Conservation (phyloP, 2,113 vertebrate genomes). For the Sporophila hypoxantha region DNA sequence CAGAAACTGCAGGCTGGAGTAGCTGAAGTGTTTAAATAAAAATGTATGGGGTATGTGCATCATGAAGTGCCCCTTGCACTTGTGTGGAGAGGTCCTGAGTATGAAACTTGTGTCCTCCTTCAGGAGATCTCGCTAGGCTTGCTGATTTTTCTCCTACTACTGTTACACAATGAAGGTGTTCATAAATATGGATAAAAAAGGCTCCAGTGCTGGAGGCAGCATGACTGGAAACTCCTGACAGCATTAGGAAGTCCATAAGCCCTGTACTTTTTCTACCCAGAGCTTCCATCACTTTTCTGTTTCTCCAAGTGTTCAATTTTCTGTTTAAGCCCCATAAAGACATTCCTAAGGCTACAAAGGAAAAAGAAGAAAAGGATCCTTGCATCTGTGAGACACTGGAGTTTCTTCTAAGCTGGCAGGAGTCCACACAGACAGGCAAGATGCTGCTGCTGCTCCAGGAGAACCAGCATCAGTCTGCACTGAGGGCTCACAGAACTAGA, state of each 20-base stretch:
- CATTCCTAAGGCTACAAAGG: background rate
- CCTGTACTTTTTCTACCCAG: background rate
- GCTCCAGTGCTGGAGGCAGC: background rate
- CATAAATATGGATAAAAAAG: background rate
- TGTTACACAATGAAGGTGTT: background rate
- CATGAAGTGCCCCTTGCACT: background rate
- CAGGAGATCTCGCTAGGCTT: background rate
- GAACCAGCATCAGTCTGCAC: background rate
- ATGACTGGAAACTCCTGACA: background rate
- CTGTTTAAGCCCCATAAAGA: background rate
- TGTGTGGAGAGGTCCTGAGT: background rate
- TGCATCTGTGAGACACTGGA: background rate
- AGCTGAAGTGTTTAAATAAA: background rate
- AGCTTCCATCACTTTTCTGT: background rate
- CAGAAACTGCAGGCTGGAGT: background rate
- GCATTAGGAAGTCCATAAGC: background rate
- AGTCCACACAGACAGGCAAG: background rate
- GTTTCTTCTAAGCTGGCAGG: background rate
- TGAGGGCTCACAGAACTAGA: background rate
- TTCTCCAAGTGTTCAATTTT: background rate
- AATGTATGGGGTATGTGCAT: background rate
- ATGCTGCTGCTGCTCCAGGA: background rate
- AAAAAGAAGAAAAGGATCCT: background rate
- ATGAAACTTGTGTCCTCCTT: background rate
- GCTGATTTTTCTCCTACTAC: background rate